Evolutionary conservation across 2,113 vertebrate species (phyloP).

Genomic region (Anhinga rufa): DNA sequence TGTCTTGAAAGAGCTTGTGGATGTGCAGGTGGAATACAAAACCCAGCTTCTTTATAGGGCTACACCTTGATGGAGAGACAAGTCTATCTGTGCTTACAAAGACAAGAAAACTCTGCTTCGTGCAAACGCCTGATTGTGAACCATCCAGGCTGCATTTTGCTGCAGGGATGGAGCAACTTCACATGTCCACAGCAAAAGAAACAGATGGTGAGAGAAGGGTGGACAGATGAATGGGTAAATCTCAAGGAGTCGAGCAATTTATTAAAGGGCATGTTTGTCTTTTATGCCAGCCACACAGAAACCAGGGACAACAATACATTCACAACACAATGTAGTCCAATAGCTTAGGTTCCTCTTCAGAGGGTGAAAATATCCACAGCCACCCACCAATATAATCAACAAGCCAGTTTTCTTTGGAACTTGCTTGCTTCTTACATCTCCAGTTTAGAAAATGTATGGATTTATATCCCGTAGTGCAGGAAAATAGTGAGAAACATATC

Average conservation of each 20-base stretch:
- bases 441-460: neutral
- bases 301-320: neutral
- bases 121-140: neutral
- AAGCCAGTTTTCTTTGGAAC: neutral
- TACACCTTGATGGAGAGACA: neutral
- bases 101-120: neutral
- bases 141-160: constrained; percentile 15
- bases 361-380: neutral
- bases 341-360: neutral
- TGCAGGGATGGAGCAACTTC: constrained; percentile 45
- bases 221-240: constrained; percentile 32
- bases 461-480: neutral
- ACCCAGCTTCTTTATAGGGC: neutral
- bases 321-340: neutral
- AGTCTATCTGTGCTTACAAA: neutral
- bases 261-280: constrained; percentile 29
- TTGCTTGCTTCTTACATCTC: neutral
- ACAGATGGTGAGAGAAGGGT: constrained; percentile 41
- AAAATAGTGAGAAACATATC: neutral
- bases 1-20: neutral
- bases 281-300: neutral
- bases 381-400: neutral
- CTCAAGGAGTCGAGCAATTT: neutral
- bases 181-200: neutral
- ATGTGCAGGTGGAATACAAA: neutral